These are phyloP conservation scores for Planococcus citri DNA, from an alignment of 1,140 invertebrate genomes.

Conservation along the genomic window DNA sequence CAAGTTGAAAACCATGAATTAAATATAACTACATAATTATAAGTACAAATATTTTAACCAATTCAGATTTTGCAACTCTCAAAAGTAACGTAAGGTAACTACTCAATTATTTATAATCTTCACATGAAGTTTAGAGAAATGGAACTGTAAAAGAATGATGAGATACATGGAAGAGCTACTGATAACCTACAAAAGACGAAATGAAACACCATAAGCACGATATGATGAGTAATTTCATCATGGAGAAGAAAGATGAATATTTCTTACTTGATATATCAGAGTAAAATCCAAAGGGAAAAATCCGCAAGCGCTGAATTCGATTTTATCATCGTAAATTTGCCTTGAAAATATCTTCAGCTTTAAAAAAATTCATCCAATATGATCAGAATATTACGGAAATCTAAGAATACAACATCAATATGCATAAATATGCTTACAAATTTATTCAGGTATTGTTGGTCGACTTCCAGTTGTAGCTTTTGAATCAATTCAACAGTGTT, in stretches of 20 bases:
- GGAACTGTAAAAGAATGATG: not conserved
- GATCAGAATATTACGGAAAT: too few relatives aligned
- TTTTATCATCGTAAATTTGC: constrained; percentile 17
- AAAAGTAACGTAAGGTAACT: too few relatives aligned
- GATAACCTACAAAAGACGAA: not conserved
- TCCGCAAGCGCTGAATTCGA: constrained; percentile 22
- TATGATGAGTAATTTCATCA: too few relatives aligned
- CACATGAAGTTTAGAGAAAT: not conserved
- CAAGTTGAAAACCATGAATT: too few relatives aligned
- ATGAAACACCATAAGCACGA: not conserved
- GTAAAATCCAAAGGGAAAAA: constrained; percentile 24
- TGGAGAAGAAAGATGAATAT: too few relatives aligned
- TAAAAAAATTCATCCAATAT: not conserved
- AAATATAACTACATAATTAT: too few relatives aligned
- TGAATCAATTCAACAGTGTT: not conserved
- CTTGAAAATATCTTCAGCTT: constrained; percentile 22
- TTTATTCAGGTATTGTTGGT: not conserved
- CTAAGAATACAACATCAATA: too few relatives aligned
- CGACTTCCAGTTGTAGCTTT: not conserved
- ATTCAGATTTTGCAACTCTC: too few relatives aligned
- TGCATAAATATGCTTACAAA: not conserved
- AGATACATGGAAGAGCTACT: constrained; percentile 5
- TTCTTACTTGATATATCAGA: constrained; percentile 22
- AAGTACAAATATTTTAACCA: too few relatives aligned
- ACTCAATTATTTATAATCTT: not conserved